Evolutionary conservation across 2,888 invertebrate species (phyloP), one percentile per base, ranked within the genome.

Genomic region (Anoplius nigerrimus): DNA sequence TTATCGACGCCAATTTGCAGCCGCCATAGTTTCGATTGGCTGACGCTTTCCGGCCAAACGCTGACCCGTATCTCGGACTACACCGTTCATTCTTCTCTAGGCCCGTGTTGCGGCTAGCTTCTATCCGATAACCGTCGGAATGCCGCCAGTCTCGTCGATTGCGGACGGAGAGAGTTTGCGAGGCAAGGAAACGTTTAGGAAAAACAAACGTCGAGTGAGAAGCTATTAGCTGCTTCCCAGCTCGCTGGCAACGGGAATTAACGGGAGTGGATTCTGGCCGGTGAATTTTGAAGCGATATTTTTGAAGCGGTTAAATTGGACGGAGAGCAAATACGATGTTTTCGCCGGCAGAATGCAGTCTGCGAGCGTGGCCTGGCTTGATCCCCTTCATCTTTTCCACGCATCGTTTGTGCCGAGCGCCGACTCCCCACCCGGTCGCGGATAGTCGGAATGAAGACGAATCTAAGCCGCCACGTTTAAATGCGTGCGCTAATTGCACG

Each of bases 401-500:
- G 48, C 24, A 46, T 54, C 62, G 46, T 65, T 53, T 21, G 48
- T 62, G 48, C 48, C 54, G n/a, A n/a, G 16, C 48, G 54, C 55
- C 16, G 22, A 43, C 43, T 15, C 45, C 27, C 34, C 58, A 13
- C 22, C n/a, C 43, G 16, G 6, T 16, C 4, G 43, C n/a, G 53
- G 52, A 66, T 67, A 67, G 45, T 56, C 34, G 63, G 53, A 55
- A 69, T 42, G 71, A 77, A 75, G 75, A 77, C 74, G 75, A 78
- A 78, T 74, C 74, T 71, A 65, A 78, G 62, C 75, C 55, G 58
- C 66, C 75, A 68, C 60, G 72, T 74, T 78, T 79, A 79, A 77
- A 77, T 77, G 70, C 70, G 67, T 66, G 69, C 77, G 67, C 65
- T 79, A 79, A 79, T 79, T 77, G 79, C 79, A 68, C 69, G 66